Evolutionary conservation across 2,113 vertebrate genomes (phyloP).

Genomic region (Laticauda laticaudata): DNA sequence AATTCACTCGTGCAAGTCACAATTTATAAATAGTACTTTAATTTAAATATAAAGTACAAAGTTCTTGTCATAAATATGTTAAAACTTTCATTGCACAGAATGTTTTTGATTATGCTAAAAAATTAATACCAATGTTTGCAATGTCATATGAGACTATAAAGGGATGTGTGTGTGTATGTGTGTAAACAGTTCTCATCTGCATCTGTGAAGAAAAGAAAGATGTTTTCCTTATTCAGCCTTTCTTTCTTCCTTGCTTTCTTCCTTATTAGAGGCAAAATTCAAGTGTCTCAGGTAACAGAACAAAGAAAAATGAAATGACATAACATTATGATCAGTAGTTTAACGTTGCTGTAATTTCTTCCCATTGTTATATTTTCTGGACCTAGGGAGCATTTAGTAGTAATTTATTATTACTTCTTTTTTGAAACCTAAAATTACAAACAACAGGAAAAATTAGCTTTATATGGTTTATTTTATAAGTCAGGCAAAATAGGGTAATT

Average conservation of each 20-base stretch:
- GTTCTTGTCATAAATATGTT: constrained; percentile 16
- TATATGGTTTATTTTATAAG: background rate
- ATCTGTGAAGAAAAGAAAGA: background rate
- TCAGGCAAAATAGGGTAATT: constrained; percentile 19
- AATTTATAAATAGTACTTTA: constrained; percentile 44
- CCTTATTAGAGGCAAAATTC: background rate
- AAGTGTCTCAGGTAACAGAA: background rate
- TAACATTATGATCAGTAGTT: constrained; percentile 18
- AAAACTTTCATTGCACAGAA: background rate
- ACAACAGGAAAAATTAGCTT: constrained; percentile 16
- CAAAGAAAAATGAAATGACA: constrained; percentile 19
- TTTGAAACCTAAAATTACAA: constrained; percentile 20
- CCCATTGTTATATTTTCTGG: constrained; percentile 21
- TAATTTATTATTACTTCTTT: constrained; percentile 26
- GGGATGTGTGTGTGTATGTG: background rate
- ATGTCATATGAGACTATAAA: background rate
- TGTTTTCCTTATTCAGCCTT: background rate
- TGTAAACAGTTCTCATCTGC: background rate
- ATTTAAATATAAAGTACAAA: background rate
- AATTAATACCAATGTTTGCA: background rate
- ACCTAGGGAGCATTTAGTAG: constrained; percentile 34
- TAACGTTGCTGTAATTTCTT: constrained; percentile 34
- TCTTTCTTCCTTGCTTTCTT: background rate
- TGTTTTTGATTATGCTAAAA: background rate
- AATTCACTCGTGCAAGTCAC: constrained; percentile 1